Percentiles rank a stretch among this genome's conserved stretches.
phyloP scores from a whole-genome alignment of 2,888 invertebrate species.

The Tipula helvola region DNA sequence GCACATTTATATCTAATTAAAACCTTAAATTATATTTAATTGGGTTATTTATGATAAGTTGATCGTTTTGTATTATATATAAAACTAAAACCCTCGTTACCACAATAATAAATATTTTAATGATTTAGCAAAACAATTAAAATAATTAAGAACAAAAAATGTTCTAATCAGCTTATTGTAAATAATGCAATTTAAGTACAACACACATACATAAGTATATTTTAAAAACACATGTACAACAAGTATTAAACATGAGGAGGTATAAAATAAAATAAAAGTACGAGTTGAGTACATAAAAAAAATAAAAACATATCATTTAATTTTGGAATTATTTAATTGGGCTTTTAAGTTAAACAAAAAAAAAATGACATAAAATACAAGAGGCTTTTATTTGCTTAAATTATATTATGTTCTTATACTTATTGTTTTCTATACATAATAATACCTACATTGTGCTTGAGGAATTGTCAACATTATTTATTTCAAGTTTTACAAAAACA shows the following conservation, averaged over 20 bases:
- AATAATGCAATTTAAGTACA: neutral
- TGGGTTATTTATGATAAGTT: too few relatives aligned
- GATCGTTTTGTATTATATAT: too few relatives aligned
- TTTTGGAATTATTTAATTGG: neutral
- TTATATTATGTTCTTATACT: neutral
- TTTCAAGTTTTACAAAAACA: neutral
- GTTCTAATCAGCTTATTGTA: neutral
- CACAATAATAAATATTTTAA: too few relatives aligned
- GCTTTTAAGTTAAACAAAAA: neutral
- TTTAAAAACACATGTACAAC: neutral
- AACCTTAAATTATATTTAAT: too few relatives aligned
- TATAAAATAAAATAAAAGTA: neutral
- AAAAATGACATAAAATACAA: neutral
- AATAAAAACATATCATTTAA: neutral
- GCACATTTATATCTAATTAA: too few relatives aligned
- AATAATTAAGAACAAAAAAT: neutral
- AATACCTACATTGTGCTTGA: neutral
- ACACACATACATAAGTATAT: neutral
- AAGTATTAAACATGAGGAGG: neutral
- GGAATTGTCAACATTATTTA: neutral
- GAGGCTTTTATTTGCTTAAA: neutral
- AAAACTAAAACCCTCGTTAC: too few relatives aligned
- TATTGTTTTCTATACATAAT: neutral
- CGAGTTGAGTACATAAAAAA: neutral
- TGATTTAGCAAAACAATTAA: too few relatives aligned